Conservation (phyloP, 2,888 invertebrate genomes). For the Pammene fasciana region DNA sequence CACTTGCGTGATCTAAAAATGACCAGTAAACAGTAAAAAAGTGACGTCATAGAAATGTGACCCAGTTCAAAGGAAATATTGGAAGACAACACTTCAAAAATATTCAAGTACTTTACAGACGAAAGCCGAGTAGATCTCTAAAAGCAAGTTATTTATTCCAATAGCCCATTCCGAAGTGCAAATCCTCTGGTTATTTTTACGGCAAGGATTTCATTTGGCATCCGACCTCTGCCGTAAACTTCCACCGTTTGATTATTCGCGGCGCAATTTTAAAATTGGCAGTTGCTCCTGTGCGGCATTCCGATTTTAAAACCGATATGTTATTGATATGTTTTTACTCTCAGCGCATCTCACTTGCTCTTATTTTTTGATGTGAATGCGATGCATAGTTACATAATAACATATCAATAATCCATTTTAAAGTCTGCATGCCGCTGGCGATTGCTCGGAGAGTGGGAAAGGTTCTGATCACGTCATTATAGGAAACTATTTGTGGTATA, state of each 20-base stretch:
- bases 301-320: too few species aligned
- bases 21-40: too few species aligned
- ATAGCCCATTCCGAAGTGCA: background rate
- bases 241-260: slow-evolving; percentile 7
- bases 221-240: slow-evolving; percentile 19
- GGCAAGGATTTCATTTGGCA: slow-evolving; percentile 18
- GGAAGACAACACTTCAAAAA: too few species aligned
- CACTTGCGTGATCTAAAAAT: too few species aligned
- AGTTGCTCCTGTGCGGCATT: slow-evolving; percentile 17
- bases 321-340: too few species aligned
- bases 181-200: slow-evolving; percentile 1
- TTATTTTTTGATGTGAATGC: too few species aligned
- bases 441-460: background rate
- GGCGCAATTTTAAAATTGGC: slow-evolving; percentile 32
- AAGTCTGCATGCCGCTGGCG: background rate
- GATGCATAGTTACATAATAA: background rate
- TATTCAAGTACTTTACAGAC: background rate
- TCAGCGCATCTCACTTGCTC: background rate
- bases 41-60: too few species aligned
- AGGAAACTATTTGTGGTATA: background rate
- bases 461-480: slow-evolving; percentile 17
- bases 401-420: background rate
- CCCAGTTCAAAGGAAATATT: too few species aligned
- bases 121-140: background rate
- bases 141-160: background rate